Evolutionary conservation across 2,113 vertebrate species (phyloP).

Genomic region (Dipodomys spectabilis): DNA sequence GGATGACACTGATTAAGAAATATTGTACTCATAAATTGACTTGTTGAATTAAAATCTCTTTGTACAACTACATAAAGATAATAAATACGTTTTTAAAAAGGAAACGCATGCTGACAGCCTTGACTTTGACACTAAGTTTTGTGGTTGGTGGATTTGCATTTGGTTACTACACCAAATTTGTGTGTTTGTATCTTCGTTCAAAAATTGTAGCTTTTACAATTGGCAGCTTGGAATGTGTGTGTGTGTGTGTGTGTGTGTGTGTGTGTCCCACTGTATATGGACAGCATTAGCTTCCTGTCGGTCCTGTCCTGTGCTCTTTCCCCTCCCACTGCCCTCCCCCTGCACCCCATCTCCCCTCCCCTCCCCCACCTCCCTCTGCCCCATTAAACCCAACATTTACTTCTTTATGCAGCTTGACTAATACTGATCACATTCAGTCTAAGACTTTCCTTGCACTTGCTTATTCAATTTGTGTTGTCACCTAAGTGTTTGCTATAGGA

Average conservation of each 20-base stretch:
- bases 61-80: no score
- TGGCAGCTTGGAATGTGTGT: neutral
- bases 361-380: no score
- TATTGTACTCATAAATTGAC: no score
- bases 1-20: no score
- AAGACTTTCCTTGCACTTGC: neutral
- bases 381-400: neutral
- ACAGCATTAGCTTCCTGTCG: neutral
- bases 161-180: neutral
- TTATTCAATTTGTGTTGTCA: neutral
- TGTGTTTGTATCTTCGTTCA: neutral
- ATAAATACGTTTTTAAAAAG: no score
- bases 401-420: neutral
- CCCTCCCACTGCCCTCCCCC: no score
- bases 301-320: no score
- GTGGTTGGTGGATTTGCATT: neutral
- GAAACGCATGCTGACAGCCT: neutral
- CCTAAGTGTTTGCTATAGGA: neutral
- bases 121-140: neutral
- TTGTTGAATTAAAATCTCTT: no score
- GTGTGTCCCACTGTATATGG: neutral
- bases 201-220: conserved; percentile 16
- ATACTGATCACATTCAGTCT: neutral
- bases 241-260: no score
- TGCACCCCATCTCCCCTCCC: no score